Evolutionary conservation across 2,888 invertebrate species (phyloP), one percentile per base, ranked within the genome.

Genomic region (Junonia oenone): DNA sequence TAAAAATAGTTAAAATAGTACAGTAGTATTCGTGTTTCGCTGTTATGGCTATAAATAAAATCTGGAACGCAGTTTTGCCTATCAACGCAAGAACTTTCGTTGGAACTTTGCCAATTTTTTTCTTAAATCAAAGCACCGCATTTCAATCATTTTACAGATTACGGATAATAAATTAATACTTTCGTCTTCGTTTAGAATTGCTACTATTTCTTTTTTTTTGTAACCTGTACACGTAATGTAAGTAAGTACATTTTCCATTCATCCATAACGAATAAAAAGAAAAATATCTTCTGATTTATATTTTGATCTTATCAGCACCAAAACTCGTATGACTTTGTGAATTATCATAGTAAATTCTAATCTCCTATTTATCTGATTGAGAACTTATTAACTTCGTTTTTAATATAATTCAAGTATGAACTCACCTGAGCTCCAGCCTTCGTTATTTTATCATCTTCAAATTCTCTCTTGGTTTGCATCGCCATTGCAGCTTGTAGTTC

Each of bases 401-500:
- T n/a, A n/a, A n/a, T n/a, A n/a, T n/a, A n/a, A n/a, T n/a, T n/a
- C n/a, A n/a, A n/a, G n/a, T n/a, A n/a, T n/a, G n/a, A n/a, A n/a
- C 33, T 67, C 73, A 93, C 93, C 82, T 92, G 91, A 15, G 91
- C 91, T 14, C 78, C 89, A 63, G 84, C 76, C 63, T 90, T 91
- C 0, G 92, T 92, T 1, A 92, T 68, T 51, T 90, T 83, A 6
- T 89, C 91, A 46, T 82, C 67, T 53, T 91, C 86, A 61, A 82
- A 92, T 38, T 92, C 91, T 29, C 91, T 81, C 64, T 92, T 92
- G 0, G 92, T 90, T 66, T 92, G 90, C 22, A 92, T 81, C 0
- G 92, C 91, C 77, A 93, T 82, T 0, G 93, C 91, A 38, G 92
- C 91, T 71, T 94, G 94, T 13, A 94, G 76, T 59, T 94, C 94